A percentile compares a stretch with the other conserved stretches of the same genome.
These are phyloP conservation scores for Atherinomorus stipes DNA, from an alignment of 2,113 vertebrate species.

Conservation along the genomic window DNA sequence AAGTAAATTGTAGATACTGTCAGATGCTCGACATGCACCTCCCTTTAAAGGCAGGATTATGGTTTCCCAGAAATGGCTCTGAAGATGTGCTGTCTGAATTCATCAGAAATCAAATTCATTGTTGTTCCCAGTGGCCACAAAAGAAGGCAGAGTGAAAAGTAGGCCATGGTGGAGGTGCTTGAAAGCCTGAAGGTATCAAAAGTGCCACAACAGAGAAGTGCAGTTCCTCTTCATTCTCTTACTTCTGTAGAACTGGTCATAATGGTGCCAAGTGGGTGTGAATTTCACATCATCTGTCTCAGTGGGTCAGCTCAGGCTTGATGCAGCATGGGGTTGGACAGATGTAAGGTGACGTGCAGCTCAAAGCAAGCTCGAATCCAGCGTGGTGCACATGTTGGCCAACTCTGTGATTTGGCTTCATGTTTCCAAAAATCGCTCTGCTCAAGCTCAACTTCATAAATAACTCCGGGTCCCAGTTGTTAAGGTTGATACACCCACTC, in stretches of 20 bases:
- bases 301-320: background rate
- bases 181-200: background rate
- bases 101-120: constrained; percentile 20
- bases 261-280: background rate
- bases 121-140: background rate
- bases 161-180: background rate
- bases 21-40: background rate
- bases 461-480: constrained; percentile 30
- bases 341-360: background rate
- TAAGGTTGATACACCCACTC: constrained; percentile 34
- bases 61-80: constrained; percentile 16
- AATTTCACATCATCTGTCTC: background rate
- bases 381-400: background rate
- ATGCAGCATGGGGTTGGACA: background rate
- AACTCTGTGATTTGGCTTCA: background rate
- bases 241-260: background rate
- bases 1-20: background rate
- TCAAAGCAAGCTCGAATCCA: background rate
- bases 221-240: background rate
- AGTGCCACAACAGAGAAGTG: background rate
- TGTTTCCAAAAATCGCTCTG: background rate
- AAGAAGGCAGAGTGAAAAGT: background rate
- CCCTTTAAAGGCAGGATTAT: background rate
- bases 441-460: constrained; percentile 30
- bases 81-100: constrained; percentile 5